These are phyloP conservation scores for Sphecodes monilicornis DNA, from an alignment of 2,888 invertebrate genomes.

Conservation along the genomic window DNA sequence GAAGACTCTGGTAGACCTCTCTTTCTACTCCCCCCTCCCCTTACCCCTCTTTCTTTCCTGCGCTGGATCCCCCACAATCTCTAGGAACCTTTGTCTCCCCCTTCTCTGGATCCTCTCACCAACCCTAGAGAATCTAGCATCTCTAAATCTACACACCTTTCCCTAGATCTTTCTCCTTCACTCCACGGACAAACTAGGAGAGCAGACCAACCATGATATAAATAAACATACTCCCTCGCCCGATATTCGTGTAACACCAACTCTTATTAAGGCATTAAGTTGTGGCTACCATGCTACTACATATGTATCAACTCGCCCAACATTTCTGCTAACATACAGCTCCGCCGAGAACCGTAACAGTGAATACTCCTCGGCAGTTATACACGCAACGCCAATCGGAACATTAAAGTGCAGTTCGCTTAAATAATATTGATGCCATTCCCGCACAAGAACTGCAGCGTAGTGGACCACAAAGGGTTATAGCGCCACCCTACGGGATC, in stretches of 20 bases:
- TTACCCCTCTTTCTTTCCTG: background rate
- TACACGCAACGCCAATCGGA: background rate
- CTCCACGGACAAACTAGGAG: no score
- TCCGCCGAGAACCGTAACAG: background rate
- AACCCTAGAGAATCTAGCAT: no score
- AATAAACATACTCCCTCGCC: no score
- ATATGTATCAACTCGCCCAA: background rate
- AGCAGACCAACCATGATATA: no score
- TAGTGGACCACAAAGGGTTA: background rate
- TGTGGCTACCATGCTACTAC: no score
- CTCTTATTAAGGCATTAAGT: background rate
- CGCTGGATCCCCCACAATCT: background rate
- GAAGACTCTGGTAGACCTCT: background rate
- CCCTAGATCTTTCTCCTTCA: no score
- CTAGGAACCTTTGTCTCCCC: background rate
- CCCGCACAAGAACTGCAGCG: background rate
- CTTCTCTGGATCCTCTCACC: no score
- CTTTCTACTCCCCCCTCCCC: background rate
- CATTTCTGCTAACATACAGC: background rate
- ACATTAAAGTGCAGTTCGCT: background rate
- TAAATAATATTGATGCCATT: background rate
- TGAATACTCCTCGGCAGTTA: background rate
- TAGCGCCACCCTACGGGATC: background rate
- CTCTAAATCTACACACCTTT: no score
- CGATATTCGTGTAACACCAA: background rate